Evolutionary conservation across 2,797 vertebrate genomes (phyloP), one percentile per base, ranked within the genome.

Genomic region (Urosaurus nigricauda): DNA sequence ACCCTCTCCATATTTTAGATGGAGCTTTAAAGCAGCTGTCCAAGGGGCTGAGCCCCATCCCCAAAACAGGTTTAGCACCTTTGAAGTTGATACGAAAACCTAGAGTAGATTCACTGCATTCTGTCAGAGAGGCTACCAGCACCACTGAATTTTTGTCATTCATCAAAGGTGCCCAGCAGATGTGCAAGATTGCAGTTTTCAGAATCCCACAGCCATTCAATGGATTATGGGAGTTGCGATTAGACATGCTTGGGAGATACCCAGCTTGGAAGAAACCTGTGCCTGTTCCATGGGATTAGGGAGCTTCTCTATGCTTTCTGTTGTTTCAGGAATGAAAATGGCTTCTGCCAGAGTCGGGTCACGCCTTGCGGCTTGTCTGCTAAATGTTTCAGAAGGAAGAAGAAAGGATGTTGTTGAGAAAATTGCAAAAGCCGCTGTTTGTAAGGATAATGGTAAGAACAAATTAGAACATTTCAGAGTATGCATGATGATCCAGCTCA

Each of bases 301-400:
- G 17, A 78, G 37, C 17, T 56, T 40, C 19, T 11, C 35, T 60
- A 4, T 37, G 21, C 40, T 75, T 60, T 75, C 13, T 87, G 89
- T 60, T 89, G 7, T 92, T 94, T 81, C 51, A 94, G 90, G 80
- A 32, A 88, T 75, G 60, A 80, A 77, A 89, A 89, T 93, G 91
- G 79, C 91, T 82, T 90, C 88, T 90, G 94, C 21, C 14, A 93
- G 92, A 32, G 2, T 95, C 40, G 95, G 96, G 5, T 91, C 95
- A 51, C 89, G 84, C 12, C 95, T 98, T 93, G 97, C 97, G 60
- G 96, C 96, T 5, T 98, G 97, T 95, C 97, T 98, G 79, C 96
- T 98, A 90, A 98, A 98, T 75, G 92, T 98, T 65, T 98, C 97
- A 1, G 98, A 98, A 94, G 98, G 97, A 89, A 96, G 96, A 79